Evolutionary conservation across 2,888 invertebrate genomes (phyloP).

Genomic region (Rambutsinella grinnellia): DNA sequence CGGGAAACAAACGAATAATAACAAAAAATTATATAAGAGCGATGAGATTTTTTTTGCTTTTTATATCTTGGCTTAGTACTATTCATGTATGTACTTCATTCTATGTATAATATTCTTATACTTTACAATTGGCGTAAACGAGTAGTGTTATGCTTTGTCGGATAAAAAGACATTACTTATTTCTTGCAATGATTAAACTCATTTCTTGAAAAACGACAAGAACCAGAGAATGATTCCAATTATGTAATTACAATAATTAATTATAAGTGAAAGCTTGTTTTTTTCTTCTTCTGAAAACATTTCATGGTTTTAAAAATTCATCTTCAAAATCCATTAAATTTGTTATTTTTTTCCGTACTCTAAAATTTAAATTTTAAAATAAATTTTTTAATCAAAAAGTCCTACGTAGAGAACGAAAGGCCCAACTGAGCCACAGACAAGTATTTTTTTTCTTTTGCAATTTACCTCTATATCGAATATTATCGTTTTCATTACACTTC

Average conservation of each 20-base stretch:
- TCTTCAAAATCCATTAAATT: constrained; percentile 34
- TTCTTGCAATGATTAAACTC: constrained; percentile 55
- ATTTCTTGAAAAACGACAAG: constrained; percentile 56
- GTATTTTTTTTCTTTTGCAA: not conserved
- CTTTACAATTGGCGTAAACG: constrained; percentile 45
- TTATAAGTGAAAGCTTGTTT: constrained; percentile 50
- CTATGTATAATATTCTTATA: constrained; percentile 17
- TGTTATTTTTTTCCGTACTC: constrained; percentile 36
- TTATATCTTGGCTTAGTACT: constrained; percentile 16
- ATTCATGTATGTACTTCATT: constrained; percentile 17
- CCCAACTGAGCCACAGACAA: constrained; percentile 44
- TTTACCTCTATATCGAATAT: not conserved
- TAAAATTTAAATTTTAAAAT: constrained; percentile 1
- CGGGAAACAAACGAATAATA: constrained; percentile 61
- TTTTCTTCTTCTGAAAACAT: constrained; percentile 40
- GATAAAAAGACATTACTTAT: constrained; percentile 55
- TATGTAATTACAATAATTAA: constrained; percentile 26
- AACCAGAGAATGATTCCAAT: constrained; percentile 56
- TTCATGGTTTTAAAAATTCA: constrained; percentile 26
- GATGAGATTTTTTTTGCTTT: constrained; percentile 59
- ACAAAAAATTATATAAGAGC: constrained; percentile 58
- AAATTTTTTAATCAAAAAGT: constrained; percentile 37
- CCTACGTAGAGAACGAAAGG: constrained; percentile 44
- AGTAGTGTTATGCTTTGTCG: constrained; percentile 54
- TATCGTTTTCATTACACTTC: constrained; percentile 51